These are phyloP conservation scores for Drosophila nigricruria DNA, from an alignment of 2,888 invertebrate genomes.

Conservation along the genomic window DNA sequence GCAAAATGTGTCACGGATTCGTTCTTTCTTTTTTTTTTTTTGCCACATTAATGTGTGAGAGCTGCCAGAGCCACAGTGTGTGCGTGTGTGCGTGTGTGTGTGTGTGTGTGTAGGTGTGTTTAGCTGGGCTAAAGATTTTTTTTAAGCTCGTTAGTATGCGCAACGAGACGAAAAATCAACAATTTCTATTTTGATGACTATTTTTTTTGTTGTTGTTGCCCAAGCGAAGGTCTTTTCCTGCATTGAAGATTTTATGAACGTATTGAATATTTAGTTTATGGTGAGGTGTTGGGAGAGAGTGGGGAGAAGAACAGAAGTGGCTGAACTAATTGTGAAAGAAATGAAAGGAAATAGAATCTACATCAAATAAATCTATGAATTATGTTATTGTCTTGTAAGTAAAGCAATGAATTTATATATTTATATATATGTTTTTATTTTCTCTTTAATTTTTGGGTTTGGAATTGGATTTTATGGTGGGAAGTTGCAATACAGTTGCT, in stretches of 20 bases:
- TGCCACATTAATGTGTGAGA: conserved; percentile 53
- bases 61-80: conserved; percentile 15
- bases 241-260: conserved; percentile 17
- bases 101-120: conserved; percentile 19
- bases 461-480: too few relatives aligned
- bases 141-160: conserved; percentile 78
- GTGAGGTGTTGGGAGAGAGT: too few relatives aligned
- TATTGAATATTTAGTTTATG: not conserved
- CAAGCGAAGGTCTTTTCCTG: conserved; percentile 7
- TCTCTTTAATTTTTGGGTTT: too few relatives aligned
- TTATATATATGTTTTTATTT: too few relatives aligned
- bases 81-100: conserved; percentile 7
- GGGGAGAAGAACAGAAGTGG: not conserved
- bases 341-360: not conserved
- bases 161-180: conserved; percentile 79
- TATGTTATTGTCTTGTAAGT: not conserved
- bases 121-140: conserved; percentile 49
- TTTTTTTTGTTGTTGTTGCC: conserved; percentile 40
- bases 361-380: not conserved
- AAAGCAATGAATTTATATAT: not conserved
- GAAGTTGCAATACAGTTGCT: too few relatives aligned
- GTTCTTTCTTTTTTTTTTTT: conserved; percentile 13
- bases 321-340: not conserved
- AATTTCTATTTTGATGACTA: conserved; percentile 76
- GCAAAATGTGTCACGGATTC: conserved; percentile 58